Evolutionary conservation across 2,888 invertebrate genomes (phyloP).

Genomic region (Dryobota labecula): DNA sequence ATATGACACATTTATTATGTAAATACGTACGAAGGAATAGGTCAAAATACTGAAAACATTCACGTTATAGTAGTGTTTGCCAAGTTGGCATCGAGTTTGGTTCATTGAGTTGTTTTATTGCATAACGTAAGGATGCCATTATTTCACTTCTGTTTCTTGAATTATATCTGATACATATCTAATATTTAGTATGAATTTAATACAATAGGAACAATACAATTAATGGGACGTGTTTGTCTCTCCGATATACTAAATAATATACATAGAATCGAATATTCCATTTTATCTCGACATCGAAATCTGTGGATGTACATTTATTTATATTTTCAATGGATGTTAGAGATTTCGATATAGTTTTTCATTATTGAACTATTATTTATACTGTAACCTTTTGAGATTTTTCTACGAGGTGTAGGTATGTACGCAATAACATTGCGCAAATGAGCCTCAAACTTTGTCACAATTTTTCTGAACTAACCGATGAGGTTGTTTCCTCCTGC

Average conservation of each 20-base stretch:
- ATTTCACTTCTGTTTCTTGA: slow-evolving; percentile 7
- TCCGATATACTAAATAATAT: neutral
- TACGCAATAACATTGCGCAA: neutral
- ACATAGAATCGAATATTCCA: neutral
- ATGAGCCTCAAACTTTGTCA: neutral
- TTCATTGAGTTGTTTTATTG: slow-evolving; percentile 71
- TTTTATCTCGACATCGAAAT: slow-evolving; percentile 2
- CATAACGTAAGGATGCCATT: slow-evolving; percentile 61
- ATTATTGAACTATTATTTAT: too few species aligned
- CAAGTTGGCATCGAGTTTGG: slow-evolving; percentile 73
- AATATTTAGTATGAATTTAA: neutral
- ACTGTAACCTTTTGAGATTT: neutral
- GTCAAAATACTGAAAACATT: slow-evolving; percentile 73
- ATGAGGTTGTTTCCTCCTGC: neutral
- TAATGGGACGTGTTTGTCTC: neutral
- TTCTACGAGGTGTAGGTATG: neutral
- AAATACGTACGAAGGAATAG: slow-evolving; percentile 68
- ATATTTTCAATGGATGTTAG: neutral
- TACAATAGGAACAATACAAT: neutral
- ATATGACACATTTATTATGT: slow-evolving; percentile 58
- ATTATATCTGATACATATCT: slow-evolving; percentile 15
- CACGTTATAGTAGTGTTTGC: slow-evolving; percentile 65
- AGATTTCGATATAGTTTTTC: neutral
- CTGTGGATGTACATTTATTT: neutral
- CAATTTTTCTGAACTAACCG: neutral